Evolutionary conservation across 2,888 invertebrate genomes (phyloP).

Genomic region (Acanthoscelides obtectus): DNA sequence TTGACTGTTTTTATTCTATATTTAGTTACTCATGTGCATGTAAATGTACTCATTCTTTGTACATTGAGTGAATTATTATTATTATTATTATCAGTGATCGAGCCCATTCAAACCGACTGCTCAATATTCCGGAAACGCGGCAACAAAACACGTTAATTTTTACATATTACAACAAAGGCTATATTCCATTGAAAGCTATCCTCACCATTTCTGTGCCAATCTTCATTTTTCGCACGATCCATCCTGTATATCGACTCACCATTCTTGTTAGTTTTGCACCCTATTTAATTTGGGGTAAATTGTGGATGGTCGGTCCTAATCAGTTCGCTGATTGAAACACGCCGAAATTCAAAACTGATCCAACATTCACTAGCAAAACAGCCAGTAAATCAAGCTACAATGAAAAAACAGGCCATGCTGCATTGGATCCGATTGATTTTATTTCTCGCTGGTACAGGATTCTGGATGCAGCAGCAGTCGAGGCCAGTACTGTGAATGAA

Average conservation of each 20-base stretch:
- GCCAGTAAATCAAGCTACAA: not conserved
- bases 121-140: no score
- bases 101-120: no score
- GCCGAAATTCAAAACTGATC: not conserved
- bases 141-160: no score
- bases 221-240: not conserved
- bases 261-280: not conserved
- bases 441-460: not conserved
- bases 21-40: no score
- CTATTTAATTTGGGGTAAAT: not conserved
- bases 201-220: no score
- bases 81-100: no score
- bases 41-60: no score
- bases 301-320: not conserved
- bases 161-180: no score
- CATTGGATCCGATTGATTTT: not conserved
- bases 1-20: no score
- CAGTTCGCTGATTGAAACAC: not conserved
- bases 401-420: not conserved
- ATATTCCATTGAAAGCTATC: no score
- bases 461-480: not conserved
- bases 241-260: not conserved
- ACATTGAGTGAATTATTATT: no score
- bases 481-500: no score
- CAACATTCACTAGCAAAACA: not conserved